phyloP scores from a whole-genome alignment of 2,888 invertebrate genomes.

The Parnassius apollo region DNA sequence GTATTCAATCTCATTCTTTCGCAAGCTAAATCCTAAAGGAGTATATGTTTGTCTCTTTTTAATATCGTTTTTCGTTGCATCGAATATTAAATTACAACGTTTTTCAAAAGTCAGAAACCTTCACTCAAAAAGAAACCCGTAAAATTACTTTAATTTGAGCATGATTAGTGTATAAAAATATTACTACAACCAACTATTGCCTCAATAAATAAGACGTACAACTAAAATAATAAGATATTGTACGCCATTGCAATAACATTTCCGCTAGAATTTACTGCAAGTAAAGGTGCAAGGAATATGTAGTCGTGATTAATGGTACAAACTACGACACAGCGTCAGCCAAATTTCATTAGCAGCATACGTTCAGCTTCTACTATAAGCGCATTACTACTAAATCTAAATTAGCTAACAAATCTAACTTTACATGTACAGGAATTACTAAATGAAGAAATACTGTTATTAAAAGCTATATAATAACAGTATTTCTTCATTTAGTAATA shows the following conservation, averaged over 20 bases:
- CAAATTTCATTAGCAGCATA: conserved; percentile 28
- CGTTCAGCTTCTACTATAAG: conserved; percentile 23
- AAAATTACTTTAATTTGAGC: no score
- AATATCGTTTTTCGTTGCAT: no score
- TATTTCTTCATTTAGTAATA: no score
- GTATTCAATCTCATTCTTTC: no score
- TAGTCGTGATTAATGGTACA: conserved; percentile 25
- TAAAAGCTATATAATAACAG: conserved; percentile 2
- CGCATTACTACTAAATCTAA: conserved; percentile 24
- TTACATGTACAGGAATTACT: conserved; percentile 15
- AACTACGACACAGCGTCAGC: conserved; percentile 21
- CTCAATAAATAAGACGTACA: no score
- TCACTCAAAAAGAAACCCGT: no score
- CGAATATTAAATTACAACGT: no score
- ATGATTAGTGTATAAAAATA: no score
- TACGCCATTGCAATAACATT: conserved; percentile 19
- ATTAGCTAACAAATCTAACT: conserved; percentile 27
- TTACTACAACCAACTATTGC: no score
- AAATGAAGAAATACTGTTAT: conserved; percentile 25
- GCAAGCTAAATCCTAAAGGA: no score
- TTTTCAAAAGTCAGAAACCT: no score
- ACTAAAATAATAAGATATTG: conserved; percentile 16
- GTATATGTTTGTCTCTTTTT: no score
- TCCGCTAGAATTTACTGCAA: conserved; percentile 15
- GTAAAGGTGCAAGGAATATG: conserved; percentile 23